phyloP scores from a whole-genome alignment of 37 sponge, comb jelly and placozoan genomes.

The Geodia barretti region DNA sequence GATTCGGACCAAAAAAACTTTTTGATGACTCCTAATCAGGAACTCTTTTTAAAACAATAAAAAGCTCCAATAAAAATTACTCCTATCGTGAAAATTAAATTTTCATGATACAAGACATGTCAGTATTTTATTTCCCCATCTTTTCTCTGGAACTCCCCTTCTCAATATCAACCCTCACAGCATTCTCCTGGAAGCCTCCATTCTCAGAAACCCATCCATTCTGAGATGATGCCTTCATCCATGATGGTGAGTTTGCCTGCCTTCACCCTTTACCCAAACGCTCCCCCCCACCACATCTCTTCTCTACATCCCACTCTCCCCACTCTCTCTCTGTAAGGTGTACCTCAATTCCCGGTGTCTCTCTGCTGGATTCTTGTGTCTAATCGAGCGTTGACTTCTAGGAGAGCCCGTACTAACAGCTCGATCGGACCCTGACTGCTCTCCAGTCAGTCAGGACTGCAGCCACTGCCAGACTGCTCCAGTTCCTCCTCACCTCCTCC shows the following conservation, averaged over 20 bases:
- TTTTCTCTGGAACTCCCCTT: neutral
- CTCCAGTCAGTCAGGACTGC: conserved; percentile 30
- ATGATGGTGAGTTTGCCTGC: conserved; percentile 32
- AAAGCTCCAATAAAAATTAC: no score
- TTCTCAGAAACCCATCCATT: conserved; percentile 38
- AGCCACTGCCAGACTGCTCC: conserved; percentile 49
- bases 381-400: neutral
- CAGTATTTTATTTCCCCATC: neutral
- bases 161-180: conserved; percentile 7
- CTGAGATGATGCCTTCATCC: conserved; percentile 53
- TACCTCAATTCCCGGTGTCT: neutral
- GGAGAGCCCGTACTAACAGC: neutral
- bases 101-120: no score
- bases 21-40: no score
- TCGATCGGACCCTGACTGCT: conserved; percentile 35
- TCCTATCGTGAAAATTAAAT: no score
- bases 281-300: conserved; percentile 18
- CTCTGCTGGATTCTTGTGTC: neutral
- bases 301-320: conserved; percentile 42
- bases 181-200: conserved; percentile 8
- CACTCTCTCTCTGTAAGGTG: conserved; percentile 12
- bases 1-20: no score
- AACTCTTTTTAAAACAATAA: no score
- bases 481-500: conserved; percentile 45
- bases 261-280: neutral